Base-by-base conservation (phyloP, 2,113 vertebrate genomes). In the Microcebus murinus region DNA sequence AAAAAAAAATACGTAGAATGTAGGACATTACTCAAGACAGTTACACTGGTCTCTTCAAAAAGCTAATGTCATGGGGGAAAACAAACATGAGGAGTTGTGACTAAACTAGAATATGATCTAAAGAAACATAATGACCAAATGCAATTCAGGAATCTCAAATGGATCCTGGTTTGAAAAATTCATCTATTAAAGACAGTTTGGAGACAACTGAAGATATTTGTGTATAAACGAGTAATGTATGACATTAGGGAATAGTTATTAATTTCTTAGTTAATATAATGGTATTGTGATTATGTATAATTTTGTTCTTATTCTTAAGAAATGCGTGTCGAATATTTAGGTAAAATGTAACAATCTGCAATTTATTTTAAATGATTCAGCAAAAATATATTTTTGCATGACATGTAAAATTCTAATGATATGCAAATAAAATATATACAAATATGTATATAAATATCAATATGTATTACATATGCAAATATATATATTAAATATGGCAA, bases 331-430 rank as follows among this genome's bases (percentile, higher is more conserved):
- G 29, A 82, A 77, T 92, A 86, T 5, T 67, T 86, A 77, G 29
- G 29, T 83, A 74, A 85, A 89, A 34, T 63, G 25, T 87, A 45
- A 82, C 71, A 4, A 90, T 71, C 59, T 85, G n/a, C 21, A 89
- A 89, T 76, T 92, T 74, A 55, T 63, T 87, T 88, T 95, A 90
- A 88, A 65, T 65, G 59, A 45, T 57, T 92, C 42, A 42, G 17
- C 59, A 95, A 87, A 97, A 82, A 73, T 52, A 76, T 23, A 80
- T 59, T 87, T 74, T 83, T 67, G 0, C 45, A 55, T 63, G 52
- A 9, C 82, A n/a, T 61, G 36, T 52, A 70, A 93, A 92, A 94
- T 95, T 92, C 57, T 27, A 91, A 87, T 77, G 86, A 39, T 8
- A 21, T 3, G 50, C 39, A 57, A 94, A 34, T 68, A 10, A 82